Evolutionary conservation across 2,888 invertebrate species (phyloP), one percentile per base, ranked within the genome.

Genomic region (Bombylius discolor): DNA sequence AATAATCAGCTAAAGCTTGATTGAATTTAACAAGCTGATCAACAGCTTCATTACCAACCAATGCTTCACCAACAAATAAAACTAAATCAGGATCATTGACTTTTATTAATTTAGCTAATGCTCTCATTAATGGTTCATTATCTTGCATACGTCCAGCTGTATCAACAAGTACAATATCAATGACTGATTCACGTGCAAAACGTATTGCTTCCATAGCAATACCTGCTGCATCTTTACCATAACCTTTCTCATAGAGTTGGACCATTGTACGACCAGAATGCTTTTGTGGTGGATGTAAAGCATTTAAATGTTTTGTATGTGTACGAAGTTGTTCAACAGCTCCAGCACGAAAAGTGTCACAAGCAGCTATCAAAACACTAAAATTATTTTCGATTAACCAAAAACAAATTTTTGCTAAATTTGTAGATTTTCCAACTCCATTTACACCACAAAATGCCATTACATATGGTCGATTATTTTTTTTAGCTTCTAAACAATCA

Each of bases 61-160:
- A 77, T 0, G 99, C 99, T 73, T 99, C 99, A 1, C 99, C 99
- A 11, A 99, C 99, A 75, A 99, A 99, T n/a, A 99, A 78, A 4
- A 99, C 97, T 69, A 96, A 78, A 76, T 99, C 98, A 0, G 99
- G 99, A 67, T 93, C 87, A 74, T 99, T 99, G 48, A 98, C 91
- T 74, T 89, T 92, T 67, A 99, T 98, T 62, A 99, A 79, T 79
- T 99, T 99, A 6, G 98, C 89, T 52, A 99, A 78, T 0, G 99
- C 95, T 60, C 96, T 81, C 99, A 99, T 99, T 47, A 99, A 78
- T 0, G 99, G 99, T 70, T 98, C 98, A 73, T 99, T 99, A 77
- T 99, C 98, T 76, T 99, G 99, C 99, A 99, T 99, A 58, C 99
- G 81, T n/a, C 99, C 99, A 45, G 99, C 99, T 0, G 99, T 99